Conservation (phyloP, 2,888 invertebrate species). For the Hemaris fuciformis region DNA sequence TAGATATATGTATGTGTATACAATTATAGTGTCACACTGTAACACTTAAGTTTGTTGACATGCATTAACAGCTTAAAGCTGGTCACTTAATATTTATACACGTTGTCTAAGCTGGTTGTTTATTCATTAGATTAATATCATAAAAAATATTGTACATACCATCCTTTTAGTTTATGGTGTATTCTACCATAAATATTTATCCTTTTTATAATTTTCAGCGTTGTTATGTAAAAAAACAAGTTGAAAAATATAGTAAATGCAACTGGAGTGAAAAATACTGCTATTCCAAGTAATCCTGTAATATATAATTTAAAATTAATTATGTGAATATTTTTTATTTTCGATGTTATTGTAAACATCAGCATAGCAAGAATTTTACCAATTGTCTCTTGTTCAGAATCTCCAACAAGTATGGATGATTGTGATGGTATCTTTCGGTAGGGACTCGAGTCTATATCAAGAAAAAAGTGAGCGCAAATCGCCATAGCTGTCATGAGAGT, state of each 20-base stretch:
- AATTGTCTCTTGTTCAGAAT: constrained; percentile 87
- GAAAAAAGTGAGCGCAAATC: constrained; percentile 89
- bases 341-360: no score
- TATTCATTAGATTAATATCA: no score
- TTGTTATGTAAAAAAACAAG: constrained; percentile 90
- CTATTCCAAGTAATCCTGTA: constrained; percentile 89
- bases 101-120: no score
- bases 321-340: background rate
- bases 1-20: no score
- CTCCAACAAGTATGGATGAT: constrained; percentile 71
- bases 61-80: no score
- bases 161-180: constrained; percentile 92
- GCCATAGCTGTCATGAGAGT: constrained; percentile 86
- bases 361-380: no score
- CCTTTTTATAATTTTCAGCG: constrained; percentile 88
- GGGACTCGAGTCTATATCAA: constrained; percentile 83
- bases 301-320: background rate
- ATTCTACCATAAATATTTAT: constrained; percentile 93
- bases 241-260: constrained; percentile 90
- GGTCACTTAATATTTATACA: no score
- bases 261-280: constrained; percentile 91
- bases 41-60: background rate
- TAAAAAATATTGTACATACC: constrained; percentile 67
- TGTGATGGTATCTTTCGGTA: constrained; percentile 72
- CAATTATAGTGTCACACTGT: no score